These are phyloP conservation scores for Chymomyza fuscimana DNA, from an alignment of 2,888 invertebrate species.

Conservation along the genomic window DNA sequence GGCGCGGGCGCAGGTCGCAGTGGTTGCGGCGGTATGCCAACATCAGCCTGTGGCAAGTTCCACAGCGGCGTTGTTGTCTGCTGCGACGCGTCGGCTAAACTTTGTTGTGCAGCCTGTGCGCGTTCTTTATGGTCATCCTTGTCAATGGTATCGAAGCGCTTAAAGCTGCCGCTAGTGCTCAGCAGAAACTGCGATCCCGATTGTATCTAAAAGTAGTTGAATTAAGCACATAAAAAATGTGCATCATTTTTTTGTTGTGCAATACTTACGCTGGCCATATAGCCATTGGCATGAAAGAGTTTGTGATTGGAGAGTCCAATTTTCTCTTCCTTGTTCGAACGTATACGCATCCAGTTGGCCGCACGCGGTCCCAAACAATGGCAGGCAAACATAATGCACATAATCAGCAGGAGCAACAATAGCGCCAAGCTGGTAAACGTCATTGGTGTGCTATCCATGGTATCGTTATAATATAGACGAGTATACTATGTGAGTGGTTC, in stretches of 20 bases:
- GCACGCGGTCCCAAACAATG: conserved; percentile 78
- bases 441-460: conserved; percentile 73
- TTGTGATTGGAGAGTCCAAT: conserved; percentile 79
- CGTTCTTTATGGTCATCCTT: conserved; percentile 80
- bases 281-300: conserved; percentile 84
- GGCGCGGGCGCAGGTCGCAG: conserved; percentile 83
- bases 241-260: neutral
- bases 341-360: conserved; percentile 76
- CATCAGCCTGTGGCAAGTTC: conserved; percentile 76
- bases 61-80: conserved; percentile 76
- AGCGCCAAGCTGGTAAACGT: conserved; percentile 75
- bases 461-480: neutral
- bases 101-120: conserved; percentile 78
- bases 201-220: conserved; percentile 79
- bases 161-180: conserved; percentile 84
- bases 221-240: neutral
- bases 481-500: neutral
- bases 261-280: conserved; percentile 81
- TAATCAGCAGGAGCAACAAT: conserved; percentile 71
- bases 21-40: conserved; percentile 84
- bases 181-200: conserved; percentile 84
- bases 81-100: conserved; percentile 48
- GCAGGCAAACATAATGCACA: conserved; percentile 76
- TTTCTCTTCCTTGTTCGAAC: conserved; percentile 79
- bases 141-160: conserved; percentile 84